Evolutionary conservation across 2,113 vertebrate species (phyloP).

Genomic region (Solea senegalensis): DNA sequence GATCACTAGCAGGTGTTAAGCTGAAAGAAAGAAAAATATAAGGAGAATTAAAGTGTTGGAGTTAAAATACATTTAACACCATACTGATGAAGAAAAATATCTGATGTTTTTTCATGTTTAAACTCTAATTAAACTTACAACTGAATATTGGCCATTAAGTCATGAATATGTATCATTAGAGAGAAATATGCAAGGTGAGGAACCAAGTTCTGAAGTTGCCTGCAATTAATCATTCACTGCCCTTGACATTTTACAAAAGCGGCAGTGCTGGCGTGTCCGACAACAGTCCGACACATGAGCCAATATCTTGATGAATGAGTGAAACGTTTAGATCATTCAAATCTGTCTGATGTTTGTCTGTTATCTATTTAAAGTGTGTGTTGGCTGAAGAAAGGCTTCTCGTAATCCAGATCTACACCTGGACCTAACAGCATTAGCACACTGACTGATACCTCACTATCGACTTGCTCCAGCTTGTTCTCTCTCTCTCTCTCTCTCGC

Average conservation of each 20-base stretch:
- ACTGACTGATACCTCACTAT: constrained; percentile 45
- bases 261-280: background rate
- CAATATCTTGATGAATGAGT: background rate
- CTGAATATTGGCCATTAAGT: too few relatives aligned
- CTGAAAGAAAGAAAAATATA: too few relatives aligned
- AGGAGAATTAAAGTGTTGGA: too few relatives aligned
- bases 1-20: too few relatives aligned
- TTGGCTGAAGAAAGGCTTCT: background rate
- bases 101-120: too few relatives aligned
- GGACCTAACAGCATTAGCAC: constrained; percentile 44
- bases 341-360: background rate
- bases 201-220: too few relatives aligned
- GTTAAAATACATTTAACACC: too few relatives aligned
- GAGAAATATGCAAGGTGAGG: too few relatives aligned
- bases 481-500: background rate
- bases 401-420: constrained; percentile 22
- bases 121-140: too few relatives aligned
- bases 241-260: background rate
- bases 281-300: background rate
- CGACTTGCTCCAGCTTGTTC: constrained; percentile 27
- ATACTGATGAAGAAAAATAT: too few relatives aligned
- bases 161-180: too few relatives aligned
- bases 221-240: background rate
- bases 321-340: background rate
- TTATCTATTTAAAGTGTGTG: background rate